Evolutionary conservation across 2,888 invertebrate genomes (phyloP).

Genomic region (Dioctria rufipes): DNA sequence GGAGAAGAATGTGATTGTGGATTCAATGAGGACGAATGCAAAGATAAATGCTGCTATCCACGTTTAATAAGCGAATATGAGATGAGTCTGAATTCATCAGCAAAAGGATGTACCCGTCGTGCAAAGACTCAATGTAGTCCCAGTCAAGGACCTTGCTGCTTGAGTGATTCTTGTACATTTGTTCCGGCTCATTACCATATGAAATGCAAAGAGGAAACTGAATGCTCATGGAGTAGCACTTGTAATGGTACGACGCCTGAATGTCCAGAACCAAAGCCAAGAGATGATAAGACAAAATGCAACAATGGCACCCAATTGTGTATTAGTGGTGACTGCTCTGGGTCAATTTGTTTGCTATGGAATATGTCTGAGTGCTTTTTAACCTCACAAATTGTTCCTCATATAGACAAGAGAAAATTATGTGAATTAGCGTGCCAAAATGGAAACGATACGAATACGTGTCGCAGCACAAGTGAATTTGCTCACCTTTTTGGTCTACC

Average conservation of each 20-base stretch:
- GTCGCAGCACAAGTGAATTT: slow-evolving; percentile 91
- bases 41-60: slow-evolving; percentile 94
- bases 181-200: slow-evolving; percentile 77
- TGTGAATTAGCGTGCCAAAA: slow-evolving; percentile 98
- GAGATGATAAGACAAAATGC: slow-evolving; percentile 93
- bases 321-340: slow-evolving; percentile 91
- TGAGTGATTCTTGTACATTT: slow-evolving; percentile 83
- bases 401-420: slow-evolving; percentile 86
- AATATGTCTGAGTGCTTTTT: slow-evolving; percentile 96
- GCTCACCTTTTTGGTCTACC: slow-evolving; percentile 82
- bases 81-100: slow-evolving; percentile 78
- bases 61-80: slow-evolving; percentile 82
- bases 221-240: slow-evolving; percentile 90
- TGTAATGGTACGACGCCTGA: slow-evolving; percentile 90
- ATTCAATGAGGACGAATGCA: slow-evolving; percentile 93
- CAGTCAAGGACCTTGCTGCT: slow-evolving; percentile 98
- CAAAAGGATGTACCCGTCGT: slow-evolving; percentile 86
- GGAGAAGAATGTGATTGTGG: slow-evolving; percentile 99
- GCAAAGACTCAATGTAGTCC: slow-evolving; percentile 87
- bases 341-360: slow-evolving; percentile 96
- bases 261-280: slow-evolving; percentile 88
- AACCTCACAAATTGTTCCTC: slow-evolving; percentile 82
- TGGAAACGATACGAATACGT: slow-evolving; percentile 80
- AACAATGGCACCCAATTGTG: slow-evolving; percentile 93
- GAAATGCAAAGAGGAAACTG: slow-evolving; percentile 87